These are phyloP conservation scores for Rosalia funebris DNA, from an alignment of 2,888 invertebrate genomes.

Conservation along the genomic window DNA sequence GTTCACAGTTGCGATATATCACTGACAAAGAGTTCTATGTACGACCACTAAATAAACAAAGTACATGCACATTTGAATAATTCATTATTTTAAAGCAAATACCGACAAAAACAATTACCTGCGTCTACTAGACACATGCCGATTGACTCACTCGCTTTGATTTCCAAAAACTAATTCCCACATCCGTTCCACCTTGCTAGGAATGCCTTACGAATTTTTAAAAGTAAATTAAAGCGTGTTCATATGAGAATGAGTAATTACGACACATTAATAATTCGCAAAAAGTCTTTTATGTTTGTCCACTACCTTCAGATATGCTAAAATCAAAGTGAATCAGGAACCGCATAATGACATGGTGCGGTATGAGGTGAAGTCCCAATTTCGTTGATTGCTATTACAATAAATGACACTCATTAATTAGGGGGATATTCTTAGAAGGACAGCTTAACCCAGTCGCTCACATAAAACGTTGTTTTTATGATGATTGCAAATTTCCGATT, in stretches of 20 bases:
- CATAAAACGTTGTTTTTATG: conserved; percentile 1
- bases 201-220: conserved; percentile 10
- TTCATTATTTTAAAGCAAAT: conserved; percentile 19
- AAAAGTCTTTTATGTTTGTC: conserved; percentile 31
- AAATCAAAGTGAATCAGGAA: conserved; percentile 41
- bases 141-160: conserved; percentile 1
- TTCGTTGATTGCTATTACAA: conserved; percentile 30
- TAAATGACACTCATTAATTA: conserved; percentile 44
- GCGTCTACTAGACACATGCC: neutral
- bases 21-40: neutral
- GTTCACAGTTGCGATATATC: conserved; percentile 5
- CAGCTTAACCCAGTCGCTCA: conserved; percentile 5
- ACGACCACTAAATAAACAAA: conserved; percentile 15
- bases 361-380: conserved; percentile 4
- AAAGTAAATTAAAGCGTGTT: conserved; percentile 31
- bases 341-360: conserved; percentile 38
- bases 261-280: conserved; percentile 35
- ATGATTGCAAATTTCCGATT: no score
- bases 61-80: conserved; percentile 12
- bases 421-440: conserved; percentile 28
- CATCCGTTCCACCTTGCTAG: conserved; percentile 36
- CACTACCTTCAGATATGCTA: conserved; percentile 23
- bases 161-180: conserved; percentile 46
- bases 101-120: conserved; percentile 1
- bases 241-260: conserved; percentile 36